phyloP scores from a whole-genome alignment of 2,888 invertebrate species.

The Lithosia quadra region DNA sequence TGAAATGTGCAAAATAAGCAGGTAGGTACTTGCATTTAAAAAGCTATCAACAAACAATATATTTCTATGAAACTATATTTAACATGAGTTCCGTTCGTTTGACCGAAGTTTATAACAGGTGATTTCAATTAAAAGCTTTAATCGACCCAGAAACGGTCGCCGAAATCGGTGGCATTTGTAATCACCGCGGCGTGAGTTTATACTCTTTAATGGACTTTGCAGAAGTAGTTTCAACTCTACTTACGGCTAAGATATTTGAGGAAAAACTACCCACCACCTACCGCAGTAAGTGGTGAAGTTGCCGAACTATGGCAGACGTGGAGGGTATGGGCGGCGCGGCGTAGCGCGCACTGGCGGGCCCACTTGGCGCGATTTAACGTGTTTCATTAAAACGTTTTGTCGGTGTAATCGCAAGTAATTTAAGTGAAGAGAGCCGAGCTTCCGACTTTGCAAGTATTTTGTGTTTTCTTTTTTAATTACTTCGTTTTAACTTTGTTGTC shows the following conservation, averaged over 20 bases:
- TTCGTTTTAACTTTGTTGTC: slow-evolving; percentile 86
- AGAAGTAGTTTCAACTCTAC: slow-evolving; percentile 85
- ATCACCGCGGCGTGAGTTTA: slow-evolving; percentile 81
- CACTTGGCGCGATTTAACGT: slow-evolving; percentile 85
- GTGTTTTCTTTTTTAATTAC: slow-evolving; percentile 87
- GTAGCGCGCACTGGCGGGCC: slow-evolving; percentile 65
- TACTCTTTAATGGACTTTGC: slow-evolving; percentile 85
- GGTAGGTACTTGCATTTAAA: neutral
- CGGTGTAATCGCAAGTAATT: slow-evolving; percentile 87
- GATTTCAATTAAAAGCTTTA: slow-evolving; percentile 82
- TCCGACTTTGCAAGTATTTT: slow-evolving; percentile 87
- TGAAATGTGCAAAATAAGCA: neutral
- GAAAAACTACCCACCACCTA: slow-evolving; percentile 83
- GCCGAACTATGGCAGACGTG: slow-evolving; percentile 74
- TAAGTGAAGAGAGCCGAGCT: slow-evolving; percentile 86
- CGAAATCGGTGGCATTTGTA: slow-evolving; percentile 83
- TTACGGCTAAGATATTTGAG: slow-evolving; percentile 86
- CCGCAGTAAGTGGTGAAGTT: slow-evolving; percentile 82
- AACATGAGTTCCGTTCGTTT: slow-evolving; percentile 37
- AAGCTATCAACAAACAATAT: neutral
- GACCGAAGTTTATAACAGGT: slow-evolving; percentile 63
- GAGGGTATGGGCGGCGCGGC: slow-evolving; percentile 53
- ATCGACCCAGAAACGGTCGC: slow-evolving; percentile 78
- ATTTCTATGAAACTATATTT: slow-evolving; percentile 45
- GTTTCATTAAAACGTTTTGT: slow-evolving; percentile 87